Conservation (phyloP, 1,140 invertebrate species). For the Pogonognathellus flavescens region DNA sequence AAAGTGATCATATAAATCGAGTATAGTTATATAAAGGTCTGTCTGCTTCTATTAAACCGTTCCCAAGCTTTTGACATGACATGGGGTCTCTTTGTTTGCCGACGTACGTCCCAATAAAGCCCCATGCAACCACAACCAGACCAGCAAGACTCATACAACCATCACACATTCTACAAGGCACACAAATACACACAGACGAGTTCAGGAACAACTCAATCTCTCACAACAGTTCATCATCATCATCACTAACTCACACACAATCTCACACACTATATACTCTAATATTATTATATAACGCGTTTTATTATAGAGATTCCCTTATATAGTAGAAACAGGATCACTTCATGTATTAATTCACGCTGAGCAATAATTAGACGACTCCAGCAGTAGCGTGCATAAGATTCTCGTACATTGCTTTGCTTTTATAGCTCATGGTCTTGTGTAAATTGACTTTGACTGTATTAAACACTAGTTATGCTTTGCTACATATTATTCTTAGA, state of each 20-base stretch:
- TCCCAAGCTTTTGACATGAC: constrained; percentile 48
- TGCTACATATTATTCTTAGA: too few species aligned
- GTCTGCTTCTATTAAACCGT: background rate
- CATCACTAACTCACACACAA: background rate
- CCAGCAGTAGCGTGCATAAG: background rate
- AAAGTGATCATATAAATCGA: background rate
- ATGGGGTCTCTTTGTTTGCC: constrained; percentile 45
- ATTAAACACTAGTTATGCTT: too few species aligned
- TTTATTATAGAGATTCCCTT: background rate
- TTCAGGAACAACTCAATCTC: background rate
- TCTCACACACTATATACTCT: background rate
- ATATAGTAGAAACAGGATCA: constrained; percentile 2
- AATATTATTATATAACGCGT: background rate
- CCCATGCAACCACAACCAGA: constrained; percentile 45
- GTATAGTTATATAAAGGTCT: background rate
- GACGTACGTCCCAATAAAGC: constrained; percentile 43
- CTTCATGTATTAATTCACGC: constrained; percentile 51
- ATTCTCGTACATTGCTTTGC: background rate
- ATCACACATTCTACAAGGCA: background rate
- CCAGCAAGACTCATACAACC: background rate
- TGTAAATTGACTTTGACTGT: too few species aligned
- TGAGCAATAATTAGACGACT: constrained; percentile 51
- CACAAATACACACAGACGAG: background rate
- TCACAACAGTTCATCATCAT: background rate
- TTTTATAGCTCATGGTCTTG: too few species aligned